Evolutionary conservation across 2,888 invertebrate genomes (phyloP).

Genomic region (Ametastegia equiseti): DNA sequence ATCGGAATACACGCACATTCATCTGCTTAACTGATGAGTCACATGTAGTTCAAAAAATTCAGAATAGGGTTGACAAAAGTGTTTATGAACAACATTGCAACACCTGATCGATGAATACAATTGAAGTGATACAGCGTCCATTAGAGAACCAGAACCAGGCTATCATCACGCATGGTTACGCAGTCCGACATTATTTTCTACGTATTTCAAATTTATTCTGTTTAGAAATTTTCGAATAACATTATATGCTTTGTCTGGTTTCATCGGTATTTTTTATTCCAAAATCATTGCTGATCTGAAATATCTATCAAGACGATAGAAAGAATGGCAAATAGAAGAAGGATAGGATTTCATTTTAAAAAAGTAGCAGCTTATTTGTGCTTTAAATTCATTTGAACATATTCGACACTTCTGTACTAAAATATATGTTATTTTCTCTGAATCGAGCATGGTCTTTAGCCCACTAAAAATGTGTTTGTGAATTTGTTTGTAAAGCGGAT

Average conservation of each 20-base stretch:
- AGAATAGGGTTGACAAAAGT: background rate
- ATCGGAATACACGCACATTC: too few species aligned
- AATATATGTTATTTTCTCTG: background rate
- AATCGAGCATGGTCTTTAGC: background rate
- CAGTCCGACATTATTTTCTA: background rate
- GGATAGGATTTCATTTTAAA: too few species aligned
- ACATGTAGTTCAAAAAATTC: background rate
- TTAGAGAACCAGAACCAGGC: background rate
- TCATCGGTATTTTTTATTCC: background rate
- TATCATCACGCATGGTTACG: background rate
- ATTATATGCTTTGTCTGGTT: constrained; percentile 24
- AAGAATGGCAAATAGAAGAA: too few species aligned
- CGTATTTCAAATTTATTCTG: background rate
- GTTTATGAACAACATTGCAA: background rate
- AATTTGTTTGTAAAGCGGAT: background rate
- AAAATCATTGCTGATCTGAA: background rate
- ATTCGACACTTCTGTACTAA: background rate
- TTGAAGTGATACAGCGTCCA: background rate
- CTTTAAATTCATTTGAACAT: background rate
- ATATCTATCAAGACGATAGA: too few species aligned
- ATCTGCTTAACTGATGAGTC: background rate
- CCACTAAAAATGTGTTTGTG: background rate
- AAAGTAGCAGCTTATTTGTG: background rate
- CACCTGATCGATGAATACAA: background rate
- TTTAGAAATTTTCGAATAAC: background rate